Base-by-base conservation (phyloP, 2,888 invertebrate genomes). In the Lithodes maja region DNA sequence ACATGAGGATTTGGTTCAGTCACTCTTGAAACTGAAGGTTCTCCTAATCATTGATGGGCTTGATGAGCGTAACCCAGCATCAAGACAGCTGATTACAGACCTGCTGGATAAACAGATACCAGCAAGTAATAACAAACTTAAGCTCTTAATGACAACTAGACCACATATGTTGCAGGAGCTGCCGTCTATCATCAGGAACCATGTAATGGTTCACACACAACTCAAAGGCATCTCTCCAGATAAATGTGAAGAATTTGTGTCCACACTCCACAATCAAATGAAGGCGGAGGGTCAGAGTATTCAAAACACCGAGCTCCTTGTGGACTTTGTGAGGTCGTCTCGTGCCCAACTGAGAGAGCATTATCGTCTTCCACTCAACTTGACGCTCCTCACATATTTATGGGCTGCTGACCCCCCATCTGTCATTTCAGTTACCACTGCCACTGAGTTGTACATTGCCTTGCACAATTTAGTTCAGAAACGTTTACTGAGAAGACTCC, bases 301-400 rank as follows among this genome's bases (percentile, higher is more conserved):
- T 7, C 75, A 86, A 68, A 50, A 75, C 17, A 86, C 86, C n/a
- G 33, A 54, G 5, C 33, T 68, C 2, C 52, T 86, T 55, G 68
- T 82, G 3, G 86, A 82, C 52, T 82, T 61, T 17, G 15, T 86
- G 75, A 81, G 54, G 33, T 55, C 55, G 75, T 86, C 86, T 9
- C 55, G 71, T 7, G 55, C 75, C 15, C 82, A 74, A 1, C 55
- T 86, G 9, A 77, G 86, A 9, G 86, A 86, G 17, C 86, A 86
- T 50, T 86, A 50, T 9, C 82, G 82, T 1, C 71, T 82, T 50
- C 86, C 86, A 9, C 77, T 86, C n/a, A 86, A 82, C 68, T 55
- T 86, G 50, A 86, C 86, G 12, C 68, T 86, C 1, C 33, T 86
- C 50, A 86, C 86, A 15, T 86, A 86, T 54, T 54, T 86, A 15